Conservation (phyloP, 2,113 vertebrate genomes). For the Lethenteron camtschaticum region DNA sequence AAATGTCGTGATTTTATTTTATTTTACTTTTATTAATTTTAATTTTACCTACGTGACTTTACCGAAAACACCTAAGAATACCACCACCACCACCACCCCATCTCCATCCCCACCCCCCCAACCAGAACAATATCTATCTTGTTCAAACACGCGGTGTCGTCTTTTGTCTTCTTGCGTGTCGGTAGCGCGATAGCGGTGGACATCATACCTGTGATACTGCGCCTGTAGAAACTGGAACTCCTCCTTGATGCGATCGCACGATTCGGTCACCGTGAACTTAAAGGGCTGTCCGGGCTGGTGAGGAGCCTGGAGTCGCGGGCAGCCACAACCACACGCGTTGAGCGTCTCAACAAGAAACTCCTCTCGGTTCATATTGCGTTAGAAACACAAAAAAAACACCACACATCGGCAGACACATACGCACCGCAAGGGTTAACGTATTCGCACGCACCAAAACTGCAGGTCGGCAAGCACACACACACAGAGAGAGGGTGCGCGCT, state of each 20-base stretch:
- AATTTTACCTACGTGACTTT: too few relatives aligned
- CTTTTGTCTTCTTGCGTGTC: neutral
- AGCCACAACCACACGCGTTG: neutral
- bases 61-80: too few relatives aligned
- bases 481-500: neutral
- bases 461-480: neutral
- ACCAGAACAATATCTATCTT: neutral
- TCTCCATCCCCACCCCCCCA: neutral
- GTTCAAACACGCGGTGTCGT: neutral
- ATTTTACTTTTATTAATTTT: too few relatives aligned
- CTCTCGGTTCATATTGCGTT: neutral
- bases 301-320: slow-evolving; percentile 33
- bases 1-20: too few relatives aligned
- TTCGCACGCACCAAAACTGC: neutral
- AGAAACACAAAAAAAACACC: neutral
- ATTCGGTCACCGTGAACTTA: slow-evolving; percentile 81
- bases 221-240: slow-evolving; percentile 86
- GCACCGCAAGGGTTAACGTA: neutral
- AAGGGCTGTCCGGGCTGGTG: slow-evolving; percentile 78
- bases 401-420: neutral
- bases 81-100: neutral
- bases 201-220: slow-evolving; percentile 64
- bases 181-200: too few relatives aligned
- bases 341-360: neutral
- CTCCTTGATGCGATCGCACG: slow-evolving; percentile 76